Conservation (phyloP, 92 coral and sea anemone species). For the Diadumene lineata region DNA sequence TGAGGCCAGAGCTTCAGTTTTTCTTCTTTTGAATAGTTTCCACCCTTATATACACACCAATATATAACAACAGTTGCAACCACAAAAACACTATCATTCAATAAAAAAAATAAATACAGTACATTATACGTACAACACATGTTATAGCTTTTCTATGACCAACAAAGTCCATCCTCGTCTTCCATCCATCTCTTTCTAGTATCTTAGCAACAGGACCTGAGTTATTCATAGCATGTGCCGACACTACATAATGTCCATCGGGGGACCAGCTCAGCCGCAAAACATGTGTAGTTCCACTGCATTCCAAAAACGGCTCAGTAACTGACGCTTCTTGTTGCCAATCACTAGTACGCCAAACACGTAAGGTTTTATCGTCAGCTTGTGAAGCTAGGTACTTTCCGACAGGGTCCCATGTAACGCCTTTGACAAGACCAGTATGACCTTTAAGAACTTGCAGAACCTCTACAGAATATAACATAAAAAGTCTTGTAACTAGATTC, state of each 20-base stretch:
- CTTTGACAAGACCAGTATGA: conserved; percentile 94
- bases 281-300: conserved; percentile 96
- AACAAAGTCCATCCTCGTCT: conserved; percentile 93
- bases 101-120: no score
- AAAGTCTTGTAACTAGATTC: no score
- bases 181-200: conserved; percentile 98
- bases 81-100: no score
- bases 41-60: no score
- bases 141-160: conserved; percentile 97
- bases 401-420: conserved; percentile 97
- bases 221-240: conserved; percentile 99
- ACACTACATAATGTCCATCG: conserved; percentile 96
- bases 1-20: no score
- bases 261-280: conserved; percentile 96
- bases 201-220: conserved; percentile 97
- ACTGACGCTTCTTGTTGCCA: conserved; percentile 94
- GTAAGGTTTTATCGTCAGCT: conserved; percentile 83
- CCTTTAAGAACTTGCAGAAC: conserved; percentile 77
- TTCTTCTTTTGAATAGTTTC: no score
- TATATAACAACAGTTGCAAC: no score
- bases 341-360: conserved; percentile 93
- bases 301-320: conserved; percentile 85
- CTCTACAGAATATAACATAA: conserved; percentile 52
- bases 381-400: conserved; percentile 97
- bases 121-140: conserved; percentile 74